Evolutionary conservation across 2,113 vertebrate species (phyloP).

Genomic region (Mus spicilegus): DNA sequence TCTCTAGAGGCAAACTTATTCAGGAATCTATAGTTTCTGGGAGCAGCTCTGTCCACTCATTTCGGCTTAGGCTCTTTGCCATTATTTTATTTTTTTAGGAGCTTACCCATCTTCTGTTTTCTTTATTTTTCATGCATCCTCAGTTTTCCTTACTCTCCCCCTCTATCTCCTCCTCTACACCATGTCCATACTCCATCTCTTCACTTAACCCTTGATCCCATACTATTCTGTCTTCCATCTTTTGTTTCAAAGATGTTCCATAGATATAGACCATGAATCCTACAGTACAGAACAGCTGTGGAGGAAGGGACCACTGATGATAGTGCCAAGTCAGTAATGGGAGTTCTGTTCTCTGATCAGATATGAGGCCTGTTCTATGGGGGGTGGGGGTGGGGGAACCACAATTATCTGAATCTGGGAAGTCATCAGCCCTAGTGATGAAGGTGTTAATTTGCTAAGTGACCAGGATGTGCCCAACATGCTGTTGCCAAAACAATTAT

Average conservation of each 20-base stretch:
- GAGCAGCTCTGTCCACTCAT: neutral
- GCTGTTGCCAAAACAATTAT: neutral
- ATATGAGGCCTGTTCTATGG: neutral
- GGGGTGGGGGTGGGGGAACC: too few species aligned
- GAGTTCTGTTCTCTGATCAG: neutral
- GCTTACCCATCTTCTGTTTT: neutral
- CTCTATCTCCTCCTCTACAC: neutral
- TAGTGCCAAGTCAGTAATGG: neutral
- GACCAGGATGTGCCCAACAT: neutral
- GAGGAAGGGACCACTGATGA: neutral
- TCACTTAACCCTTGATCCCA: neutral
- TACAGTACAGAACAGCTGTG: neutral
- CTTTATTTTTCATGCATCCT: neutral
- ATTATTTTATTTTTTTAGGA: neutral
- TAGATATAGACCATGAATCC: neutral
- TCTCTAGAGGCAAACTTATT: neutral
- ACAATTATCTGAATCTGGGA: neutral
- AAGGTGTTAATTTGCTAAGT: neutral
- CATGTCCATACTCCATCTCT: too few species aligned
- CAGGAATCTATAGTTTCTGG: neutral
- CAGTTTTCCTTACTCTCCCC: neutral
- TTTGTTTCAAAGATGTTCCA: neutral
- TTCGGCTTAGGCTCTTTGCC: neutral
- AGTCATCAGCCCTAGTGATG: neutral
- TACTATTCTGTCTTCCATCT: neutral